Evolutionary conservation across 1,140 invertebrate genomes (phyloP).

Genomic region (Meloidogyne exigua): DNA sequence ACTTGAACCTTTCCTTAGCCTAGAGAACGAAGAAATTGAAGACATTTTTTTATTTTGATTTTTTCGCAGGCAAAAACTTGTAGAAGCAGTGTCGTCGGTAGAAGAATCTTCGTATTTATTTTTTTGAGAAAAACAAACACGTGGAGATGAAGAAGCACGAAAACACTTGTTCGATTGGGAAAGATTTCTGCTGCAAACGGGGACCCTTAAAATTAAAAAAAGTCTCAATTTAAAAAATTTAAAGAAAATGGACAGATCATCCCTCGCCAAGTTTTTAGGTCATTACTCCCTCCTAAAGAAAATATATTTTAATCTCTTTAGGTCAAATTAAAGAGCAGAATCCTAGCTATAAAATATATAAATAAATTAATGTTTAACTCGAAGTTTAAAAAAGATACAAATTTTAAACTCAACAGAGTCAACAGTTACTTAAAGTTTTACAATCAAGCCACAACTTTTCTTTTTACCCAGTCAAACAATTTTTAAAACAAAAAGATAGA

Average conservation of each 20-base stretch:
- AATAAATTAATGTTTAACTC: neutral
- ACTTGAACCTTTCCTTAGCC: neutral
- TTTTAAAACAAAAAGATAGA: neutral
- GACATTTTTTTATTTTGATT: neutral
- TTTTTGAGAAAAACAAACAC: neutral
- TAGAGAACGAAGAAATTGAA: neutral
- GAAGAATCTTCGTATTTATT: constrained; percentile 7
- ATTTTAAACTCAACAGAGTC: neutral
- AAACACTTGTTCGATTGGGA: neutral
- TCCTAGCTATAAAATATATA: neutral
- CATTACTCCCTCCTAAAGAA: neutral
- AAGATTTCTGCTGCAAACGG: too few relatives aligned
- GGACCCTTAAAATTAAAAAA: neutral
- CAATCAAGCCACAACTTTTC: too few relatives aligned
- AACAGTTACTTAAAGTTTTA: too few relatives aligned
- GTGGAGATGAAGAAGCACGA: neutral
- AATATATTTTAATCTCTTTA: too few relatives aligned
- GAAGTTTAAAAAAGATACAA: neutral
- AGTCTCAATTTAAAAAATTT: too few relatives aligned
- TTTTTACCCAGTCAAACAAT: too few relatives aligned
- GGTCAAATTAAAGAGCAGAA: too few relatives aligned
- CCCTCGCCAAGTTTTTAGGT: neutral
- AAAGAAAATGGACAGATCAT: neutral
- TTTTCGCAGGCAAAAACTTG: neutral
- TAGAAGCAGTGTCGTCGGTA: neutral